Conservation (phyloP, 2,888 invertebrate genomes). For the Brachylomia viminalis region DNA sequence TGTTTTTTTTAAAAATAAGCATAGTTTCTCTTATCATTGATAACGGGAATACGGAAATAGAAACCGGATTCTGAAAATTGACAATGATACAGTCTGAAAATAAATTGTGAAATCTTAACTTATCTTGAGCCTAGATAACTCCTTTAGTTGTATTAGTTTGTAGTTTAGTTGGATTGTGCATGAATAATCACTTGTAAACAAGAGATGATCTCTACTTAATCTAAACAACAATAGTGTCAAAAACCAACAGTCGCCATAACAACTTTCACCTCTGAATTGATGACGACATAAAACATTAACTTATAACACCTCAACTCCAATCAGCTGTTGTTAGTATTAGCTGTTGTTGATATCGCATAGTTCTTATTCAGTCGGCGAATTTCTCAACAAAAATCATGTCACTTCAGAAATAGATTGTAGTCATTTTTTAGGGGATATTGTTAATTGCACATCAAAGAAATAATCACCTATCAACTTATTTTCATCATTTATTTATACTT, state of each 20-base stretch:
- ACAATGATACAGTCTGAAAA: not conserved
- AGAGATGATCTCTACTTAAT: not conserved
- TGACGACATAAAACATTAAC: not conserved
- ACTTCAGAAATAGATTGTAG: too few relatives aligned
- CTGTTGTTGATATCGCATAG: too few relatives aligned
- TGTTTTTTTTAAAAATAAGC: not conserved
- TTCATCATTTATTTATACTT: too few relatives aligned
- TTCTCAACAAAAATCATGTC: too few relatives aligned
- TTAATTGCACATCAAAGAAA: too few relatives aligned
- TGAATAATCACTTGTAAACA: not conserved
- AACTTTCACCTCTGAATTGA: not conserved
- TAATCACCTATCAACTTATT: too few relatives aligned
- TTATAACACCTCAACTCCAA: not conserved
- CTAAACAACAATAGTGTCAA: not conserved
- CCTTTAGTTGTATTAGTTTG: not conserved
- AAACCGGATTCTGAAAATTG: not conserved
- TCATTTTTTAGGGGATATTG: too few relatives aligned
- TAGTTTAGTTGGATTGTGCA: too few relatives aligned
- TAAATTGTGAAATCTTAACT: slow-evolving; percentile 3
- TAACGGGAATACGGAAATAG: slow-evolving; percentile 1
- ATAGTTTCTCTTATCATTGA: not conserved
- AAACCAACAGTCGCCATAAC: too few relatives aligned
- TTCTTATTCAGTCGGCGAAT: too few relatives aligned
- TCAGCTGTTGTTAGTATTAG: not conserved
- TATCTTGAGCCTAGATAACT: not conserved